Evolutionary conservation across 2,797 vertebrate genomes (phyloP).

Genomic region (Falco biarmicus): DNA sequence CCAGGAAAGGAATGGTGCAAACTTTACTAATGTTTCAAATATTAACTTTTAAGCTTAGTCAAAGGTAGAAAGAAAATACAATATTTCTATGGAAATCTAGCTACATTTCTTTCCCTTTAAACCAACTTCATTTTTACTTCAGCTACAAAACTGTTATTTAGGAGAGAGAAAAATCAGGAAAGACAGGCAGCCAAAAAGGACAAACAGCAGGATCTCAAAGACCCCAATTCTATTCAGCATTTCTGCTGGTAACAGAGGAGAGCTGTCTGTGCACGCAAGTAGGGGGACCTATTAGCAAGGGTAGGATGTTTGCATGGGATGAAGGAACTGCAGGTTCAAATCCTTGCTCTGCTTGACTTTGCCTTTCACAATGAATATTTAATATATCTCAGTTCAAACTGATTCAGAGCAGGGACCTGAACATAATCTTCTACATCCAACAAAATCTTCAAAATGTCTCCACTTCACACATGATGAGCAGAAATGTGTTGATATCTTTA

Average conservation of each 20-base stretch:
- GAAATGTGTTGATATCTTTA: neutral
- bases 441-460: neutral
- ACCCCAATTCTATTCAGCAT: neutral
- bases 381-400: neutral
- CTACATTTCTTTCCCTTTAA: conserved; percentile 53
- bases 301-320: neutral
- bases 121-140: neutral
- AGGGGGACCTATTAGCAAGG: neutral
- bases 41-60: conserved; percentile 66
- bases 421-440: neutral
- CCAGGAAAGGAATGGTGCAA: conserved; percentile 44
- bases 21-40: conserved; percentile 62
- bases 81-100: conserved; percentile 67
- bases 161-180: neutral
- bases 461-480: neutral
- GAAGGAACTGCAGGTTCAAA: neutral
- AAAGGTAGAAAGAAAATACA: conserved; percentile 71
- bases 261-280: neutral
- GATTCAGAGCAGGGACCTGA: neutral
- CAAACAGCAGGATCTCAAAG: neutral
- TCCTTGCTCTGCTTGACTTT: neutral
- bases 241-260: neutral
- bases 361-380: conserved; percentile 1
- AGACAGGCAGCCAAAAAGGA: neutral
- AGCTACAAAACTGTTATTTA: conserved; percentile 51